Evolutionary conservation across 1,140 invertebrate genomes (phyloP), one percentile per base, ranked within the genome.

Genomic region (Lepeophtheirus salmonis): DNA sequence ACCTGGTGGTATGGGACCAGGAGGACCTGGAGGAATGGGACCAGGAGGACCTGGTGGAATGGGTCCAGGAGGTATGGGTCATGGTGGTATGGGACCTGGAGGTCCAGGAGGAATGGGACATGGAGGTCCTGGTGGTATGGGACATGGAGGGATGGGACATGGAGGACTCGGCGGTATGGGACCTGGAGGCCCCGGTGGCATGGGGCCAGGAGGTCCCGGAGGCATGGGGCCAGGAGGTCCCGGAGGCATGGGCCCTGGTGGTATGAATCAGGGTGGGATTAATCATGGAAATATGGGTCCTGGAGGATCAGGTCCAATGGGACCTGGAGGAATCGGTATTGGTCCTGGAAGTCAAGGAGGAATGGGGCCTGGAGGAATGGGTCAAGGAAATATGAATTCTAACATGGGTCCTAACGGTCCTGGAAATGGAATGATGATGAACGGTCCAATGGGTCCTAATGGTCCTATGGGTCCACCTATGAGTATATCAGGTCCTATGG

Each of bases 61-160:
- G 54, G 17, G 18, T 56, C n/a, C 54, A 12, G 23, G 20, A 25
- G 14, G 12, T 30, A 22, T 30, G 54, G 23, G 23, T 26, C 16
- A 52, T 18, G 13, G 13, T 41, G n/a, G n/a, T n/a, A 16, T 24
- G 16, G 24, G 18, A 76, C 77, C 16, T 70, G 69, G 10, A 72
- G 73, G 66, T 72, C 69, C 56, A 78, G 72, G 41, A 72, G 71
- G 3, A 78, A 78, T 64, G 58, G 62, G 50, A 55, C 52, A 20
- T 50, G 68, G 68, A 23, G 70, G 69, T 17, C 70, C 70, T 66
- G 70, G 71, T 14, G 72, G 73, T 68, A 16, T 16, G 24, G 25
- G 56, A 49, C 51, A 52, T 2, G 56, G 23, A 53, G 26, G 18
- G 3, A 61, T 57, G 56, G 59, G 62, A 12, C 30, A 3, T 25